These are phyloP conservation scores for Hoplodrina blanda DNA, from an alignment of 2,888 invertebrate species.

Conservation along the genomic window DNA sequence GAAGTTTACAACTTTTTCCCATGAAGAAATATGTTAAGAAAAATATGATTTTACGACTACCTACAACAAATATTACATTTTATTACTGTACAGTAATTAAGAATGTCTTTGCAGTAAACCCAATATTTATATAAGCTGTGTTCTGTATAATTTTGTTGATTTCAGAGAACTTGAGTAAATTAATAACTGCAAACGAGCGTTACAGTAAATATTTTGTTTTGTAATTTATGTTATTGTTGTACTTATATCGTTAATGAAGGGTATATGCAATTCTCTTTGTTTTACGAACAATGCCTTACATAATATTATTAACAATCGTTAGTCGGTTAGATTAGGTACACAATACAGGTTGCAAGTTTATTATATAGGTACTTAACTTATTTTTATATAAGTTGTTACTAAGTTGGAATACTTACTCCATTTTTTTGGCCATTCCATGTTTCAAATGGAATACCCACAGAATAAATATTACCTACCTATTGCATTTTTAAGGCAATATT, in stretches of 20 bases:
- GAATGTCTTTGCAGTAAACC: constrained; percentile 29
- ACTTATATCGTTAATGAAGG: constrained; percentile 43
- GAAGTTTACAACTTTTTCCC: constrained; percentile 45
- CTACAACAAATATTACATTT: constrained; percentile 15
- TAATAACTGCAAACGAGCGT: constrained; percentile 40
- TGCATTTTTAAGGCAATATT: background rate
- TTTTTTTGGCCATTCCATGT: background rate
- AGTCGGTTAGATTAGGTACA: constrained; percentile 16
- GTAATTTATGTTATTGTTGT: constrained; percentile 46
- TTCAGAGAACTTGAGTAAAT: constrained; percentile 47
- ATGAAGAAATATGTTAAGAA: constrained; percentile 39
- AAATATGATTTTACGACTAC: background rate
- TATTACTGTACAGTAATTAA: constrained; percentile 17
- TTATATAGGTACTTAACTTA: no score
- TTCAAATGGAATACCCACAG: background rate
- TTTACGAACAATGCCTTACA: constrained; percentile 44
- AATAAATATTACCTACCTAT: no score
- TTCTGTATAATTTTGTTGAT: constrained; percentile 40
- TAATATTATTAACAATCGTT: constrained; percentile 38
- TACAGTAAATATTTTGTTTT: constrained; percentile 48
- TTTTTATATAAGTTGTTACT: constrained; percentile 5
- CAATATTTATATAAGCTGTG: constrained; percentile 27
- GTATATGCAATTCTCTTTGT: constrained; percentile 43
- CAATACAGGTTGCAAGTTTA: constrained; percentile 1
- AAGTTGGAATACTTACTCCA: background rate